phyloP scores from a whole-genome alignment of 1,140 invertebrate genomes.

The Aphis craccivora region DNA sequence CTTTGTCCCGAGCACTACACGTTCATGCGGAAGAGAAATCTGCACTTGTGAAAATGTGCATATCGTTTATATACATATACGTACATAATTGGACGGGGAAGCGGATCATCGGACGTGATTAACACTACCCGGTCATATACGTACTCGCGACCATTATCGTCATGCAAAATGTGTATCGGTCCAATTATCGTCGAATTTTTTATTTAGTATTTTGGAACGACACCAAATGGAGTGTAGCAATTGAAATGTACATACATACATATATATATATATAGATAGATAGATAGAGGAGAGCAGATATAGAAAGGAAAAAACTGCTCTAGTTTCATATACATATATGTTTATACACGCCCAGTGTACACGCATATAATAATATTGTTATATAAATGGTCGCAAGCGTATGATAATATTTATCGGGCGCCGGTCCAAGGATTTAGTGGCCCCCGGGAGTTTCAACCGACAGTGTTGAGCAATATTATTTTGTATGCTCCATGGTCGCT shows the following conservation, averaged over 20 bases:
- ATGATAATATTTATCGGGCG: slow-evolving; percentile 52
- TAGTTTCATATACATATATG: slow-evolving; percentile 12
- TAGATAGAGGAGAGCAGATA: not conserved
- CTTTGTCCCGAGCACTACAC: not conserved
- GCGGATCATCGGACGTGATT: not conserved
- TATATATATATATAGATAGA: too few relatives aligned
- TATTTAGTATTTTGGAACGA: slow-evolving; percentile 1
- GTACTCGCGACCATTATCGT: not conserved
- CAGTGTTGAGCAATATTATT: slow-evolving; percentile 35
- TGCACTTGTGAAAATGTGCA: not conserved
- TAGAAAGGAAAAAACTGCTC: slow-evolving; percentile 35
- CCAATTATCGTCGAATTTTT: slow-evolving; percentile 26
- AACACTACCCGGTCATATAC: not conserved
- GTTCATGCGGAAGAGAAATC: slow-evolving; percentile 4
- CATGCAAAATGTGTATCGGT: not conserved
- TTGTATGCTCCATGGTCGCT: not conserved
- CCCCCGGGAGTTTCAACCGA: not conserved
- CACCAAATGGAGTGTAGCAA: slow-evolving; percentile 43
- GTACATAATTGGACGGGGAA: not conserved
- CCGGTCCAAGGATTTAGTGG: slow-evolving; percentile 49
- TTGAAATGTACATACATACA: not conserved
- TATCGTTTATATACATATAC: not conserved
- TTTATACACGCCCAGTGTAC: slow-evolving; percentile 13
- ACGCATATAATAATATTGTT: slow-evolving; percentile 30
- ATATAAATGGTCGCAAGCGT: slow-evolving; percentile 27